Conservation (phyloP, 2,797 vertebrate genomes). For the Capromys pilorides region DNA sequence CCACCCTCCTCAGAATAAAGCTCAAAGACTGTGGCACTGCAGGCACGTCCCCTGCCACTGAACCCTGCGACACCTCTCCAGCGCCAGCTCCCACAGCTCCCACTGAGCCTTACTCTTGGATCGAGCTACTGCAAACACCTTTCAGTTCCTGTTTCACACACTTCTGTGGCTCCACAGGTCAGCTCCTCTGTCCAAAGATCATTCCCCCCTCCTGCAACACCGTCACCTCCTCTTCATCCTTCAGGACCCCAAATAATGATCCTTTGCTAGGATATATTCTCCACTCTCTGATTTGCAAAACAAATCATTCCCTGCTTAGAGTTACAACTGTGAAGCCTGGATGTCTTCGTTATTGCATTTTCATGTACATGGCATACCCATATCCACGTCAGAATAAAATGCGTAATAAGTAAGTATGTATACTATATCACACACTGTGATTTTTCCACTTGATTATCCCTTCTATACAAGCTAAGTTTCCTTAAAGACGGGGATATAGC, state of each 20-base stretch:
- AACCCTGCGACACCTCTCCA: neutral
- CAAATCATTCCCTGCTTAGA: neutral
- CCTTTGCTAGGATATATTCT: neutral
- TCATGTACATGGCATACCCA: neutral
- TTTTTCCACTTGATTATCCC: neutral
- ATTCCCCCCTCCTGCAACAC: neutral
- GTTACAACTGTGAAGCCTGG: neutral
- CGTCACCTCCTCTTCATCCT: neutral
- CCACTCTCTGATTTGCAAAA: neutral
- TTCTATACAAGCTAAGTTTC: slow-evolving; percentile 22
- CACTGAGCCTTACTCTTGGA: neutral
- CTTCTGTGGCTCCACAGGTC: neutral
- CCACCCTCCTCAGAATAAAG: neutral
- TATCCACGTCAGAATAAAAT: neutral
- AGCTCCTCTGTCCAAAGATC: neutral
- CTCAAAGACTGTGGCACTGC: neutral
- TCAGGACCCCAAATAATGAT: neutral
- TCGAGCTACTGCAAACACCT: neutral
- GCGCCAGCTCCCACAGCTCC: neutral
- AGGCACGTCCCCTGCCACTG: rapidly evolving
- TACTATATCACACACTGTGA: neutral
- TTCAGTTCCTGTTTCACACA: neutral
- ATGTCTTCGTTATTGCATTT: neutral
- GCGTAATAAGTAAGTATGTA: neutral
- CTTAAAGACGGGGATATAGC: neutral